phyloP scores from a whole-genome alignment of 53 echinoderm and acorn worm genomes.

The Paracentrotus lividus region DNA sequence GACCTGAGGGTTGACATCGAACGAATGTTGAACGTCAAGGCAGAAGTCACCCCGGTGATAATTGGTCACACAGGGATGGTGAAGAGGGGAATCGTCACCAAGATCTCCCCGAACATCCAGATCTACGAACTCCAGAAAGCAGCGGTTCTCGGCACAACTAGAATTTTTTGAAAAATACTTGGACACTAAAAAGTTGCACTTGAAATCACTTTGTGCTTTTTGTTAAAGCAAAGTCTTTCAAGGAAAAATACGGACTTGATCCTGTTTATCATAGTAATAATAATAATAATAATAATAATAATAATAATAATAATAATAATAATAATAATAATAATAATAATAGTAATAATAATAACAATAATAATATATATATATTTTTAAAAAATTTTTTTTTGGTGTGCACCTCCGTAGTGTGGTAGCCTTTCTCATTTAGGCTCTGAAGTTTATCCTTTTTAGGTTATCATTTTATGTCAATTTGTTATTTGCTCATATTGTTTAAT shows the following conservation, averaged over 20 bases:
- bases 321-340: too few relatives aligned
- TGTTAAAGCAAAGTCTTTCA: not conserved
- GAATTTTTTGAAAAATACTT: not conserved
- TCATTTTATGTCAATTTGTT: not conserved
- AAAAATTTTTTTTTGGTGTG: constrained; percentile 51
- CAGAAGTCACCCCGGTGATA: not conserved
- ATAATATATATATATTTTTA: too few relatives aligned
- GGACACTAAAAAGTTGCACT: not conserved
- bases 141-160: not conserved
- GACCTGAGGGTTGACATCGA: not conserved
- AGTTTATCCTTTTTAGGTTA: not conserved
- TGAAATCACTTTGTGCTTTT: not conserved
- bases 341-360: too few relatives aligned
- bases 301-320: too few relatives aligned
- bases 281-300: not conserved
- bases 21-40: constrained; percentile 20
- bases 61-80: not conserved
- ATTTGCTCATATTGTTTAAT: not conserved
- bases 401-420: constrained; percentile 30
- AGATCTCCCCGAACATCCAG: not conserved
- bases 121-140: not conserved
- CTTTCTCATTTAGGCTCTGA: constrained; percentile 43
- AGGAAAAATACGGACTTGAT: not conserved
- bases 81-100: not conserved
- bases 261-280: not conserved